Percentiles rank a stretch among this genome's conserved stretches.
These are phyloP conservation scores for Sphyrna mokarran DNA, from an alignment of 2,113 vertebrate genomes.

Conservation along the genomic window DNA sequence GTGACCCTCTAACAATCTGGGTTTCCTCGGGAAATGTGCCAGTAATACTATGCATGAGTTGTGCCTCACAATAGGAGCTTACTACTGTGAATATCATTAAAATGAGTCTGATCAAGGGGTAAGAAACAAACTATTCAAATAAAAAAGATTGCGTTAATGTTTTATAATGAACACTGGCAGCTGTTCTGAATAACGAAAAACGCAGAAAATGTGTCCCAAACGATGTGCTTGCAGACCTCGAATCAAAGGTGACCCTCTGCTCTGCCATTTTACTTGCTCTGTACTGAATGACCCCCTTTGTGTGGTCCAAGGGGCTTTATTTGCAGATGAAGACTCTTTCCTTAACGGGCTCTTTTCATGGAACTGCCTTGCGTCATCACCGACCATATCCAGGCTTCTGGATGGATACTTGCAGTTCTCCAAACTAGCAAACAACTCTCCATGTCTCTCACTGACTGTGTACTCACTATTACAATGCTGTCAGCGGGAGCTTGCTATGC, in stretches of 20 bases:
- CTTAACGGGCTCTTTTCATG: neutral
- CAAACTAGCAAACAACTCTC: neutral
- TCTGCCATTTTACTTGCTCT: neutral
- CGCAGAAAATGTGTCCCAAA: too few species aligned
- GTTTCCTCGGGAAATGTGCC: neutral
- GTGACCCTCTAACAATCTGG: neutral
- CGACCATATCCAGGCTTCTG: neutral
- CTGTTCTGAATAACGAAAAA: neutral
- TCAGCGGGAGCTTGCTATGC: neutral
- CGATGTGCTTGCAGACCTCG: neutral
- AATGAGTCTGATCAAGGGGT: neutral
- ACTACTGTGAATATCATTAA: constrained; percentile 15
- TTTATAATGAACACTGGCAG: neutral
- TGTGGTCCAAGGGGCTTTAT: neutral
- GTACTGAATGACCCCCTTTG: neutral
- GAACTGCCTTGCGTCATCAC: neutral
- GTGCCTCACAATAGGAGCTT: neutral
- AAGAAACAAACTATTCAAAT: neutral
- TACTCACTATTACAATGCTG: neutral
- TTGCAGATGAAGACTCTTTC: neutral
- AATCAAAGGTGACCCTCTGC: neutral
- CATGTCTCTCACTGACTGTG: neutral
- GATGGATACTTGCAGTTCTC: neutral
- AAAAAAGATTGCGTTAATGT: neutral
- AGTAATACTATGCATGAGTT: constrained; percentile 22